These are phyloP conservation scores for Epirrhoe alternata DNA, from an alignment of 2,888 invertebrate species.

Conservation along the genomic window DNA sequence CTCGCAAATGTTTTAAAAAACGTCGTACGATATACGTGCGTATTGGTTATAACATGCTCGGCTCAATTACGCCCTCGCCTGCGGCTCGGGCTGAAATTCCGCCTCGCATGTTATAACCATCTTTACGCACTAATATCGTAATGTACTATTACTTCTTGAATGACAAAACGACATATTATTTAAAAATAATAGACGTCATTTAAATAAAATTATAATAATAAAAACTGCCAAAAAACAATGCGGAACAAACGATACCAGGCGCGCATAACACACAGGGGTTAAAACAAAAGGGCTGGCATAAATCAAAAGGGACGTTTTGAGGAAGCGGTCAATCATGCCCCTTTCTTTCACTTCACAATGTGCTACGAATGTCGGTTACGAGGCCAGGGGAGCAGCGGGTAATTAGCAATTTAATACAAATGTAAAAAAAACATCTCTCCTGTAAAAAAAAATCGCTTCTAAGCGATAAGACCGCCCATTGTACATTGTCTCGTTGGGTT, in stretches of 20 bases:
- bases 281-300: constrained; percentile 53
- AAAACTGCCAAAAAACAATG: constrained; percentile 55
- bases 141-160: background rate
- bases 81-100: too few relatives aligned
- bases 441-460: too few relatives aligned
- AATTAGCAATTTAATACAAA: too few relatives aligned
- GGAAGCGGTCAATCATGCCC: constrained; percentile 81
- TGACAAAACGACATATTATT: background rate
- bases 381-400: constrained; percentile 44
- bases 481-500: too few relatives aligned
- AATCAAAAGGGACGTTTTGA: constrained; percentile 73
- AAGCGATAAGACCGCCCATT: too few relatives aligned
- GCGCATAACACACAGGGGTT: constrained; percentile 62
- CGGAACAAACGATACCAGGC: constrained; percentile 57
- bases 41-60: too few relatives aligned
- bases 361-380: constrained; percentile 49
- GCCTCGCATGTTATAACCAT: too few relatives aligned
- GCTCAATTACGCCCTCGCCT: too few relatives aligned
- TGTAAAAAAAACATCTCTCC: too few relatives aligned
- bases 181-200: constrained; percentile 18
- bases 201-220: constrained; percentile 63
- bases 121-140: too few relatives aligned
- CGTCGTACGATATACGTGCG: too few relatives aligned
- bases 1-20: too few relatives aligned
- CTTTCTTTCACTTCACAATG: constrained; percentile 64